Base-by-base conservation (phyloP, 2,797 vertebrate species). In the Enteromius paludinosus region DNA sequence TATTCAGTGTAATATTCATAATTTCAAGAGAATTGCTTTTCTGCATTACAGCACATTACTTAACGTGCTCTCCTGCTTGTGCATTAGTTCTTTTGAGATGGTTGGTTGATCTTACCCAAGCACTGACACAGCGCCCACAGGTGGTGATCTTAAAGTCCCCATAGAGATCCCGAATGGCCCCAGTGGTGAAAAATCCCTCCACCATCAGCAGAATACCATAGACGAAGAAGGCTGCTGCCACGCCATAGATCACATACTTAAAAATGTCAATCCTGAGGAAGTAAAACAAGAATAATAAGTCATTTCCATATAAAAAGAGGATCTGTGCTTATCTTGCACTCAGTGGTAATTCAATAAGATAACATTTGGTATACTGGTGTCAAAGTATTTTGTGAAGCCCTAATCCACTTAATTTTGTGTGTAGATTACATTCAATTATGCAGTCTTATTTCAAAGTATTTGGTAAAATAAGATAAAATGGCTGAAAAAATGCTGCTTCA, bases 81-180 rank as follows among this genome's bases (percentile, higher is more conserved):
- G 54, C 28, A 47, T 17, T 33, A 28, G 25, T 59, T 38, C 17
- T 33, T 41, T 30, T 68, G 1, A 45, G 4, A 68, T 28, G 17
- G 23, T 11, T 3, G 25, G 4, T 25, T 33, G 62, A 23, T 66
- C 94, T 93, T 96, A 99, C 98, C 90, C 97, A 98, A 83, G 96
- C 97, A 82, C 97, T 99, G 90, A 99, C 96, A 89, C 98, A 99
- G 93, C 98, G 96, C 90, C 98, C 98, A 0, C 98, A 99, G 87
- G 96, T 96, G 59, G 97, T 96, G 94, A 98, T 98, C 95, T 99
- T 99, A 93, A 99, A 99, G 92, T 99, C 98, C 28, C 98, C 97
- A 30, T 99, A 99, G 66, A 99, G 97, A 90, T 99, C 98, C 84
- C 97, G 96, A 87, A 99, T 99, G 86, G 98, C 98, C 25, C 98